These are phyloP conservation scores for Monodelphis domestica DNA, from an alignment of 2,797 vertebrate species.

Conservation along the genomic window DNA sequence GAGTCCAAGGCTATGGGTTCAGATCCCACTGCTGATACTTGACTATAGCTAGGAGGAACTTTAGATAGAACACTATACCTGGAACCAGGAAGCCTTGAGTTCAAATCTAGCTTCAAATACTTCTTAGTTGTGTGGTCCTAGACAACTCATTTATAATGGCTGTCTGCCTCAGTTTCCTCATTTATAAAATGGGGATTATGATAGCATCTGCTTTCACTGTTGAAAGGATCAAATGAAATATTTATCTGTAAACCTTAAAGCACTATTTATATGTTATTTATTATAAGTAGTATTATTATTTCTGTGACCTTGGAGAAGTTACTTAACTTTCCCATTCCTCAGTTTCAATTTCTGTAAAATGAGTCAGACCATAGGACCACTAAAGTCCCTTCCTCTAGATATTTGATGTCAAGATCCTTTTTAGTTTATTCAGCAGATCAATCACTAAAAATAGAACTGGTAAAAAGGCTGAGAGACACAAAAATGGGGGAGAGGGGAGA, in stretches of 20 bases:
- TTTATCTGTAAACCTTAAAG: too few relatives aligned
- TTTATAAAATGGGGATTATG: neutral
- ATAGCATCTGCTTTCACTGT: neutral
- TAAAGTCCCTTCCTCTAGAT: too few relatives aligned
- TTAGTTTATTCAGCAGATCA: slow-evolving; percentile 27
- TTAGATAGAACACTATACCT: neutral
- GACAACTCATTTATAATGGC: too few relatives aligned
- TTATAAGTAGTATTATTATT: too few relatives aligned
- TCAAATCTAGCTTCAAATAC: neutral
- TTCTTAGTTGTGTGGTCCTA: neutral
- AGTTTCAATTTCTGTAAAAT: too few relatives aligned
- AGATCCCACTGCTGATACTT: too few relatives aligned
- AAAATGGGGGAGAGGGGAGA: rapidly evolving
- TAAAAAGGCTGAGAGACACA: neutral
- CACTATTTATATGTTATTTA: too few relatives aligned
- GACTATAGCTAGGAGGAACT: neutral
- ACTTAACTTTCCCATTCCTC: too few relatives aligned
- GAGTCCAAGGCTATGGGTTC: neutral
- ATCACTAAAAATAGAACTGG: slow-evolving; percentile 44
- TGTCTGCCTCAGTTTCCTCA: neutral
- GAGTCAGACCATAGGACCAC: too few relatives aligned
- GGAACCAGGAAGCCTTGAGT: neutral
- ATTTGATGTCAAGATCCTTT: neutral
- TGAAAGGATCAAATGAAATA: neutral
- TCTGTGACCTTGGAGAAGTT: too few relatives aligned